Evolutionary conservation across 2,113 vertebrate species (phyloP).

Genomic region (Gymnorhina tibicen): DNA sequence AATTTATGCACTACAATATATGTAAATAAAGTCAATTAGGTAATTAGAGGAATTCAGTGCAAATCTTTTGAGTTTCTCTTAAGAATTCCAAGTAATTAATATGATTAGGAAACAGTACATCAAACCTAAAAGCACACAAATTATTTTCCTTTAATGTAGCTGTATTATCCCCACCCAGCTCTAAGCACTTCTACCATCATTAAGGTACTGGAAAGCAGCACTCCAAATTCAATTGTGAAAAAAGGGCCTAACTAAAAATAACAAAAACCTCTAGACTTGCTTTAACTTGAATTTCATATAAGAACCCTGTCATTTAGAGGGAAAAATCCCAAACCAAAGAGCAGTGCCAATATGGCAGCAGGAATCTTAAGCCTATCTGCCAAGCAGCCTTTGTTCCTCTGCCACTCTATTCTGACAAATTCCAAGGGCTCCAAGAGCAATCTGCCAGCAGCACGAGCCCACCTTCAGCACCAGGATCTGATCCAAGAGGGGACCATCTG

Average conservation of each 20-base stretch:
- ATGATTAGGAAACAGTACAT: conserved; percentile 22
- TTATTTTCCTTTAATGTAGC: not conserved
- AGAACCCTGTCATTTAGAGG: not conserved
- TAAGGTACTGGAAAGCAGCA: not conserved
- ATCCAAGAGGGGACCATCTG: not conserved
- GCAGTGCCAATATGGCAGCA: not conserved
- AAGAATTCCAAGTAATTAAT: conserved; percentile 30
- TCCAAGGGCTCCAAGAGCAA: not conserved
- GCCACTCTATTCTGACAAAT: not conserved
- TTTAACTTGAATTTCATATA: not conserved
- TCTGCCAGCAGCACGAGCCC: not conserved
- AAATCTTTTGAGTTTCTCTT: conserved; percentile 22
- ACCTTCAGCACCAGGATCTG: not conserved
- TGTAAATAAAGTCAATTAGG: conserved; percentile 53
- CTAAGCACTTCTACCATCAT: not conserved
- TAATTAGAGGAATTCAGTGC: conserved; percentile 1
- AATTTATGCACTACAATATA: conserved; percentile 2
- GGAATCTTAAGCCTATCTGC: not conserved
- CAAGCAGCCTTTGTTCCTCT: conserved; percentile 38
- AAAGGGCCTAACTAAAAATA: not conserved
- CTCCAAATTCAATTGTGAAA: not conserved
- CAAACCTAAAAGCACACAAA: conserved; percentile 9
- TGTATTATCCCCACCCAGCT: not conserved
- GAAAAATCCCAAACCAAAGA: not conserved
- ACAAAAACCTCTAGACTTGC: not conserved